Evolutionary conservation across 2,888 invertebrate species (phyloP).

Genomic region (Lumbricus terrestris): DNA sequence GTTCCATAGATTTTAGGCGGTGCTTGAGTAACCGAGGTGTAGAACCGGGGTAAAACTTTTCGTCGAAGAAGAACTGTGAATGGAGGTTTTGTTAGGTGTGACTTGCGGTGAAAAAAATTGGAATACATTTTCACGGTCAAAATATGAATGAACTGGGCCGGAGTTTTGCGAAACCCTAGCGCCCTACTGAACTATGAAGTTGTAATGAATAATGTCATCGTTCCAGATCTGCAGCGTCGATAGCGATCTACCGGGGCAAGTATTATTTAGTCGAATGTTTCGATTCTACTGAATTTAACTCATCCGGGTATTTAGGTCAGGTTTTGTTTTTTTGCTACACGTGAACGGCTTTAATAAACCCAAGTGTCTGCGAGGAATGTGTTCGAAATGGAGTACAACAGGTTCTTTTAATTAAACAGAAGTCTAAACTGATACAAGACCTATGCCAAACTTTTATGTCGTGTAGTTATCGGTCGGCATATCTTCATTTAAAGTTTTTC

Average conservation of each 20-base stretch:
- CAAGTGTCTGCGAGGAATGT: background rate
- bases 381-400: background rate
- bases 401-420: background rate
- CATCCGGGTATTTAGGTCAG: background rate
- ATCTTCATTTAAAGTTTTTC: too few species aligned
- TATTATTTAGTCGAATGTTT: background rate
- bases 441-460: too few species aligned
- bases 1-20: background rate
- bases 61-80: background rate
- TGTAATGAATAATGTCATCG: background rate
- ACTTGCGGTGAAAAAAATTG: background rate
- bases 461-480: too few species aligned
- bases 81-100: background rate
- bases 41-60: conserved; percentile 3
- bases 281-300: background rate
- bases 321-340: background rate
- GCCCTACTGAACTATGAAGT: conserved; percentile 3
- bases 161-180: conserved; percentile 3
- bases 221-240: background rate
- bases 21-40: background rate
- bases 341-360: background rate
- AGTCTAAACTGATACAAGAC: too few species aligned
- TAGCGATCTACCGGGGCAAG: background rate
- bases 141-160: conserved; percentile 3
- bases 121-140: conserved; percentile 3